These are phyloP conservation scores for Phaonia tiefii DNA, from an alignment of 2,888 invertebrate species.

Conservation along the genomic window DNA sequence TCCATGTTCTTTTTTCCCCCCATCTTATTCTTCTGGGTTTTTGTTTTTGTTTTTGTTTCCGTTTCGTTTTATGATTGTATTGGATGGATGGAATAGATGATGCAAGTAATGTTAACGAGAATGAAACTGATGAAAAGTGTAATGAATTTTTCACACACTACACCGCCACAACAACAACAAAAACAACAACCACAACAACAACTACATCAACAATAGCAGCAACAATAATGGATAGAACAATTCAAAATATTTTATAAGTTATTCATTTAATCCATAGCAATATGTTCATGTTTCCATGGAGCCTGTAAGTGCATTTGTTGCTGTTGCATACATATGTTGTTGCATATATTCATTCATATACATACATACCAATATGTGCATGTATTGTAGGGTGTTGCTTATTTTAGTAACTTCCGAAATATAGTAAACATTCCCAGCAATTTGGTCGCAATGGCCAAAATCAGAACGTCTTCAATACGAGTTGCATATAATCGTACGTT, in stretches of 20 bases:
- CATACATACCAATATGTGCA: no score
- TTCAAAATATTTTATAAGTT: slow-evolving; percentile 57
- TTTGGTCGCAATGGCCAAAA: no score
- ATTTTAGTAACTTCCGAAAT: no score
- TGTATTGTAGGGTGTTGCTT: no score
- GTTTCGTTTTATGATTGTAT: no score
- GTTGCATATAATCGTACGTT: no score
- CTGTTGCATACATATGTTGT: not conserved
- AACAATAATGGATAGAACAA: slow-evolving; percentile 12
- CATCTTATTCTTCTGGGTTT: no score
- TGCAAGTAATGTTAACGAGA: slow-evolving; percentile 17
- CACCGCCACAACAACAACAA: slow-evolving; percentile 5
- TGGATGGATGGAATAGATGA: slow-evolving; percentile 40
- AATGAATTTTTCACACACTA: slow-evolving; percentile 54
- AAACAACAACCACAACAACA: not conserved
- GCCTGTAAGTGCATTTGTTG: slow-evolving; percentile 27
- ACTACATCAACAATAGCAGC: not conserved
- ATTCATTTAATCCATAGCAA: slow-evolving; percentile 42
- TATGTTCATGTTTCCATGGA: slow-evolving; percentile 29
- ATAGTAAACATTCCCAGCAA: no score
- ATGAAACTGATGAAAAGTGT: slow-evolving; percentile 46
- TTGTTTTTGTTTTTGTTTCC: slow-evolving; percentile 3
- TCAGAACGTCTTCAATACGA: no score
- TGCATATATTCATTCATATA: not conserved
- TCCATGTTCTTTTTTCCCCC: slow-evolving; percentile 26